phyloP scores from a whole-genome alignment of 2,888 invertebrate genomes.

The Pogonocherus hispidulus region DNA sequence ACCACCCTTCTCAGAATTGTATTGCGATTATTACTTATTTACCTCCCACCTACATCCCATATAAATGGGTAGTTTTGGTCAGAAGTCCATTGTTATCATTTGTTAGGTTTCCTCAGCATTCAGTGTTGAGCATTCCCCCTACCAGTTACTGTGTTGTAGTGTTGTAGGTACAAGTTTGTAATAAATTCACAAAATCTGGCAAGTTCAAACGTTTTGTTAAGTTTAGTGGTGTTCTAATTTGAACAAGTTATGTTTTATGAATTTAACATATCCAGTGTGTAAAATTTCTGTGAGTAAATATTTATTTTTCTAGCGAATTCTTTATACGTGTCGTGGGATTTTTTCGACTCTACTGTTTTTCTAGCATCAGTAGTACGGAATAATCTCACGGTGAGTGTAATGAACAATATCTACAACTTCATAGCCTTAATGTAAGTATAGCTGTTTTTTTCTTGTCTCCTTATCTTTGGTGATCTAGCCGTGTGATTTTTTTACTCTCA shows the following conservation, averaged over 20 bases:
- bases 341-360: slow-evolving; percentile 55
- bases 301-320: slow-evolving; percentile 28
- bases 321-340: slow-evolving; percentile 58
- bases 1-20: slow-evolving; percentile 7
- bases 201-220: slow-evolving; percentile 10
- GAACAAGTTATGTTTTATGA: slow-evolving; percentile 23
- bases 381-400: slow-evolving; percentile 60
- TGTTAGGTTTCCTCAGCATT: not conserved
- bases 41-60: not conserved
- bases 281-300: slow-evolving; percentile 27
- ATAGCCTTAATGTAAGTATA: slow-evolving; percentile 1
- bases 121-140: not conserved
- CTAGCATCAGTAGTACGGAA: slow-evolving; percentile 62
- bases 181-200: slow-evolving; percentile 33
- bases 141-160: not conserved
- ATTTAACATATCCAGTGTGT: slow-evolving; percentile 12
- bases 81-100: not conserved
- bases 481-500: slow-evolving; percentile 62
- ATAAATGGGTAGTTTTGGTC: slow-evolving; percentile 1
- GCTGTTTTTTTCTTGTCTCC: slow-evolving; percentile 29
- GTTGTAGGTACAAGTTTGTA: slow-evolving; percentile 1
- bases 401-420: not conserved
- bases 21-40: not conserved
- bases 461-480: slow-evolving; percentile 69
- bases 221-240: not conserved